Conservation (phyloP, 2,888 invertebrate genomes). For the Drosophila maculinotata region DNA sequence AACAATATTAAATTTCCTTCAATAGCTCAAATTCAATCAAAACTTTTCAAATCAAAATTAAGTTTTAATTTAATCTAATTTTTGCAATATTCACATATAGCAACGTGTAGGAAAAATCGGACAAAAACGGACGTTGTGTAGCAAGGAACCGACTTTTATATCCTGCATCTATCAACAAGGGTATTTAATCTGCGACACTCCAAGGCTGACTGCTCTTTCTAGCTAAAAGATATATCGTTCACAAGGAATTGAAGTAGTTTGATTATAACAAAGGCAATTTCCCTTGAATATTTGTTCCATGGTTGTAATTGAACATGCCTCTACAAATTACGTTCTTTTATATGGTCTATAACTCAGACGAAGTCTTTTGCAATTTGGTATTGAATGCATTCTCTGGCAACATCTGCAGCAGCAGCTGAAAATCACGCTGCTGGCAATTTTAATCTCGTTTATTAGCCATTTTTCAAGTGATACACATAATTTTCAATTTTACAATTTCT, state of each 20-base stretch:
- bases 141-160: no score
- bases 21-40: background rate
- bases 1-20: no score
- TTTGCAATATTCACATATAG: background rate
- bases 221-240: background rate
- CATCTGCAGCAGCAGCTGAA: conserved; percentile 34
- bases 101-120: no score
- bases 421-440: conserved; percentile 71
- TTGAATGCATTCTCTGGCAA: conserved; percentile 24
- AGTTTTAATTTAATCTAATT: background rate
- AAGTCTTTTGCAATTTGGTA: conserved; percentile 24
- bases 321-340: conserved; percentile 7
- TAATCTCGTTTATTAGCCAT: conserved; percentile 80
- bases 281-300: background rate
- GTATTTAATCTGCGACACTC: no score
- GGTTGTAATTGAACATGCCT: conserved; percentile 17
- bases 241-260: conserved; percentile 1
- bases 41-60: background rate
- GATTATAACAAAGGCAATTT: conserved; percentile 13
- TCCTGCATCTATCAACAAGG: no score
- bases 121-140: no score
- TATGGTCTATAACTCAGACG: conserved; percentile 18
- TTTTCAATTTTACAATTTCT: conserved; percentile 79
- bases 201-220: no score
- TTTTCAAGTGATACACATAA: conserved; percentile 78